A percentile compares a stretch with the other conserved stretches of the same genome.
These are phyloP conservation scores for Philopotamus ludificatus DNA, from an alignment of 1,140 invertebrate species.

Conservation along the genomic window DNA sequence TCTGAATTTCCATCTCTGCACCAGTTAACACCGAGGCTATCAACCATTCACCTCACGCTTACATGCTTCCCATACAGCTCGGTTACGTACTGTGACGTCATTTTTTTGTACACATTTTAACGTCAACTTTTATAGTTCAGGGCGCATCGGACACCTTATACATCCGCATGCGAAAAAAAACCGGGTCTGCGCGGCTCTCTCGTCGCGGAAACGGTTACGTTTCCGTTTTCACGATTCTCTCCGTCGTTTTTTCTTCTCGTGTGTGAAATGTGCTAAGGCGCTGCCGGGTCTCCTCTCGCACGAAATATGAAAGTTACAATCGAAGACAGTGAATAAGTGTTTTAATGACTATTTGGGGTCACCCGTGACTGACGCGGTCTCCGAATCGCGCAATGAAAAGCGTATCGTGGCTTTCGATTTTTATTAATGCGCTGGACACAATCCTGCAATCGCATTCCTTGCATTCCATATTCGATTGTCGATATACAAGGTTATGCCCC, in stretches of 20 bases:
- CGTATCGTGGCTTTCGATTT: too few species aligned
- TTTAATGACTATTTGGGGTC: conserved; percentile 21
- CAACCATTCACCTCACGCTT: conserved; percentile 20
- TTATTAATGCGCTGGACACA: too few species aligned
- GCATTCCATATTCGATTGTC: too few species aligned
- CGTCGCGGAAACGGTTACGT: neutral
- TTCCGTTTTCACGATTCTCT: neutral
- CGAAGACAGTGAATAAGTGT: too few species aligned
- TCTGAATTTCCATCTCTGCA: conserved; percentile 4
- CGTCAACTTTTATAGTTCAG: too few species aligned
- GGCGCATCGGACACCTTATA: too few species aligned
- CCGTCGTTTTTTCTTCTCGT: neutral
- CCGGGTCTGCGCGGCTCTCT: neutral
- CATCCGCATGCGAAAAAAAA: too few species aligned
- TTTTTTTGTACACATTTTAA: too few species aligned
- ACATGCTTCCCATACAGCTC: neutral
- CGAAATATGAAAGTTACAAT: conserved; percentile 26
- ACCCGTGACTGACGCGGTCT: conserved; percentile 7
- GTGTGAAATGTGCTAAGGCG: conserved; percentile 1
- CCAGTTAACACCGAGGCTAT: conserved; percentile 14
- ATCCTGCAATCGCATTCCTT: too few species aligned
- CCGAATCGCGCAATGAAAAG: too few species aligned
- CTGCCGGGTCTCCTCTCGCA: neutral
- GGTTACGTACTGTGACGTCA: neutral
- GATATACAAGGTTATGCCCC: too few species aligned